Evolutionary conservation across 2,797 vertebrate species (phyloP).

Genomic region (Megalops cyprinoides): DNA sequence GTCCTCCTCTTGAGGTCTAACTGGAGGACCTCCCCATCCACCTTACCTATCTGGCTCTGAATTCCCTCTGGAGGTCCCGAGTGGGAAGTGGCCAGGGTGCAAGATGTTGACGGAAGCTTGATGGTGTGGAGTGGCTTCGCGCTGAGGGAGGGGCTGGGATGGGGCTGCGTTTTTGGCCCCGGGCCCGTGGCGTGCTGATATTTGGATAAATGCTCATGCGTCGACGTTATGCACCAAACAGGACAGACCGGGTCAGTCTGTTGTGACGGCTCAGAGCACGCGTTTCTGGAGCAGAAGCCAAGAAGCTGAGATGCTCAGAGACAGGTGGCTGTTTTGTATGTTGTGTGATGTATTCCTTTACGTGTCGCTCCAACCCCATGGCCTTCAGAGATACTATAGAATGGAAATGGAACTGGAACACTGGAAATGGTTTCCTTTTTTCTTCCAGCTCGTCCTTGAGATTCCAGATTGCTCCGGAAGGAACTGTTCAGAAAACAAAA

Average conservation of each 20-base stretch:
- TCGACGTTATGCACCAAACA: slow-evolving; percentile 1
- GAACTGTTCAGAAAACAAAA: no score
- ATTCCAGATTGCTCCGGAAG: no score
- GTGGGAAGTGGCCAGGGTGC: no score
- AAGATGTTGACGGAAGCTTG: background rate
- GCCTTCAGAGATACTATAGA: background rate
- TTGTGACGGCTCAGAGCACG: background rate
- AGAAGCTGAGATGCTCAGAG: background rate
- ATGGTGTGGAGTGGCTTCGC: no score
- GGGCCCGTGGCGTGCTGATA: background rate
- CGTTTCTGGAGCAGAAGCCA: background rate
- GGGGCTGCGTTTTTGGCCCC: background rate
- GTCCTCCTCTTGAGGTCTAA: background rate
- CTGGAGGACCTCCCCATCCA: background rate
- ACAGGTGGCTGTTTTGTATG: no score
- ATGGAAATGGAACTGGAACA: background rate
- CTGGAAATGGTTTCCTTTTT: no score
- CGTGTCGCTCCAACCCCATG: no score
- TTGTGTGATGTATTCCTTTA: no score
- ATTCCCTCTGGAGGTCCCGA: no score
- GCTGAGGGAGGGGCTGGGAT: background rate
- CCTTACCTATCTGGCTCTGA: no score
- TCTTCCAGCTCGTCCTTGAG: no score
- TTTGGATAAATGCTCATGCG: slow-evolving; percentile 9
- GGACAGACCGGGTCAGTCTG: slow-evolving; percentile 17